phyloP scores from a whole-genome alignment of 1,140 invertebrate genomes.

The Micrasema minimum region DNA sequence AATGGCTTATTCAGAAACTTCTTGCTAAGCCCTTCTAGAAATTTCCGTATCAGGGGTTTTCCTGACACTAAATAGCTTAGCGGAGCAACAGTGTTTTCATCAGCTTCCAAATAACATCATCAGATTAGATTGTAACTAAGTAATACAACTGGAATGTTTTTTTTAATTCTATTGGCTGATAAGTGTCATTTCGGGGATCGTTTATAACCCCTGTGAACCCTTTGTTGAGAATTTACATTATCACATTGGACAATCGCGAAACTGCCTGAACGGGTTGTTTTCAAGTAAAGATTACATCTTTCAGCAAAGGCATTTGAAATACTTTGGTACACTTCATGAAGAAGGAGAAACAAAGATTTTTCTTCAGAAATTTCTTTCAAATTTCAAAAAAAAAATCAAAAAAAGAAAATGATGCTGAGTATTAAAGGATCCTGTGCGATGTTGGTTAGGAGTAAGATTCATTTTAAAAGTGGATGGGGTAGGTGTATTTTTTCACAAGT shows the following conservation, averaged over 20 bases:
- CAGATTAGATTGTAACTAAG: too few species aligned
- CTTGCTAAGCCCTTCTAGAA: slow-evolving; percentile 9
- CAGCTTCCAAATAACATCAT: neutral
- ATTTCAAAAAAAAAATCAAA: too few species aligned
- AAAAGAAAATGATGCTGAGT: too few species aligned
- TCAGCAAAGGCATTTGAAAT: slow-evolving; percentile 6
- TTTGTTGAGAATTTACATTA: slow-evolving; percentile 8
- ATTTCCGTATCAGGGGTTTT: slow-evolving; percentile 13
- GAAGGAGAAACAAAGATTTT: too few species aligned
- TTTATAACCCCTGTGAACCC: neutral
- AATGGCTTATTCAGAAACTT: slow-evolving; percentile 20
- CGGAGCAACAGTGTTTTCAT: slow-evolving; percentile 19
- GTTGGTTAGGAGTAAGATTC: too few species aligned
- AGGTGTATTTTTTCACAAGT: too few species aligned
- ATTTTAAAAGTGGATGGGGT: too few species aligned
- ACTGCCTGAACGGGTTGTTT: slow-evolving; percentile 14
- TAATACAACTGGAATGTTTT: too few species aligned
- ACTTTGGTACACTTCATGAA: neutral
- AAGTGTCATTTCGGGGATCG: slow-evolving; percentile 1
- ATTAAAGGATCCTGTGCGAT: too few species aligned
- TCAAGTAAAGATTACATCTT: slow-evolving; percentile 30
- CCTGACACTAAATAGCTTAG: neutral
- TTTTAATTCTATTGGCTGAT: too few species aligned
- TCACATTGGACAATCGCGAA: slow-evolving; percentile 16
- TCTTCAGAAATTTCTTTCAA: too few species aligned